Base-by-base conservation (phyloP, 2,113 vertebrate genomes). In the Gobio gobio region DNA sequence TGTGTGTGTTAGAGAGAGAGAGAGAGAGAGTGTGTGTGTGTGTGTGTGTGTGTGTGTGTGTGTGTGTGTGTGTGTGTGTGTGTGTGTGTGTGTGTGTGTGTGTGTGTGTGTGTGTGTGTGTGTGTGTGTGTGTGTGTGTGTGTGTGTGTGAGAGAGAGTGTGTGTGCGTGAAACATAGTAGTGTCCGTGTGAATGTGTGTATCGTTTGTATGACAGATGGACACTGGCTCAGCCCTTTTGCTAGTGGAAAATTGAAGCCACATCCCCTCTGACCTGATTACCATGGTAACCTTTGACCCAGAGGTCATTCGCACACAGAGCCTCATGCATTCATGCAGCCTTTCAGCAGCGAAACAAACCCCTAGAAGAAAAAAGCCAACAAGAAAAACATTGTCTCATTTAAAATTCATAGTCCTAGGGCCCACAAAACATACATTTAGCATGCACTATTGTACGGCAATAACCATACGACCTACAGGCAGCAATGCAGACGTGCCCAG, bases 131-230 rank as follows among this genome's bases (percentile, higher is more conserved):
- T 4, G 36, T 5, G 36, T 4, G 36, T 36, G 36, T 36, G 36
- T 36, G 36, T 36, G 36, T 4, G 36, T 36, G 36, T 36, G 36
- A 29, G 29, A 29, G 29, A 36, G 4, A 36, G 36, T 36, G 36
- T 36, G 3, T 36, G 36, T 36, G 36, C 12, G 47, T 13, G 47
- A 49, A 13, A 49, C 58, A 36, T 26, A n/a, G 56, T 10, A 54
- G 9, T 47, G 24, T 79, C 47, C 54, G 64, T 77, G 76, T 84
- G 74, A 61, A 72, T 40, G 82, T 80, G 74, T 47, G 66, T 75
- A 61, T 54, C 22, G 49, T 85, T 59, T 66, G 61, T 74, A 83
- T 86, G 86, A 88, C 88, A 89, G 88, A 89, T 88, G 88, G 86
- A 75, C 76, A 78, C 58, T 16, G 74, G 64, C 75, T 87, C 86